Base-by-base conservation (phyloP, 2,113 vertebrate genomes). In the Zosterops lateralis region DNA sequence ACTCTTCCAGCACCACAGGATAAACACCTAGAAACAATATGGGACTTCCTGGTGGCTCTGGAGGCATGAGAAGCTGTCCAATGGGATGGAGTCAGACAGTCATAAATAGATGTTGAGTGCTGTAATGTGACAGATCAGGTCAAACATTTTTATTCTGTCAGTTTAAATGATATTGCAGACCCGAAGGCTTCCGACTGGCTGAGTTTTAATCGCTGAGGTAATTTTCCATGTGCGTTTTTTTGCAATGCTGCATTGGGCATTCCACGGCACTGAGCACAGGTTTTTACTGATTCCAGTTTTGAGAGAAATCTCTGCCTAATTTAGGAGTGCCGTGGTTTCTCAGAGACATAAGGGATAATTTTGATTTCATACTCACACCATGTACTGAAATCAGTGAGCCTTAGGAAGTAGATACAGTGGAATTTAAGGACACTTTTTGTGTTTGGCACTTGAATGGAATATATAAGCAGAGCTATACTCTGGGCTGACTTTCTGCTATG, bases 111-210 rank as follows among this genome's bases (percentile, higher is more conserved):
- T 62, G 24, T 19, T 42, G 60, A 92, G 62, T 67, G 68, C 65
- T 92, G 57, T 72, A 93, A 95, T 93, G 73, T 92, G 96, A 92
- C 96, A 96, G 87, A 97, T 78, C 89, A 94, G 87, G 95, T 97
- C 96, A 95, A 96, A 97, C 83, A 95, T 92, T 96, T 95, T 90
- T 72, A 83, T 96, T 80, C 91, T 91, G 93, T 96, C 95, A 95
- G 44, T 94, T 93, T 89, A 72, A 90, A 83, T 96, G 91, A 90
- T 75, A 64, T 31, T 68, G 36, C 51, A 68, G 72, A 56, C 62
- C 84, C 1, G 2, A 44, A 94, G 73, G 58, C 74, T 96, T 95
- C 64, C 1, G 0, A 32, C 54, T 90, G 74, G n/a, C 18, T 90
- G 95, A 60, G 67, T 77, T 86, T 70, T 94, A 92, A 90, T 79